phyloP scores from a whole-genome alignment of 2,797 vertebrate species.

The Hippopotamyrus pictus region DNA sequence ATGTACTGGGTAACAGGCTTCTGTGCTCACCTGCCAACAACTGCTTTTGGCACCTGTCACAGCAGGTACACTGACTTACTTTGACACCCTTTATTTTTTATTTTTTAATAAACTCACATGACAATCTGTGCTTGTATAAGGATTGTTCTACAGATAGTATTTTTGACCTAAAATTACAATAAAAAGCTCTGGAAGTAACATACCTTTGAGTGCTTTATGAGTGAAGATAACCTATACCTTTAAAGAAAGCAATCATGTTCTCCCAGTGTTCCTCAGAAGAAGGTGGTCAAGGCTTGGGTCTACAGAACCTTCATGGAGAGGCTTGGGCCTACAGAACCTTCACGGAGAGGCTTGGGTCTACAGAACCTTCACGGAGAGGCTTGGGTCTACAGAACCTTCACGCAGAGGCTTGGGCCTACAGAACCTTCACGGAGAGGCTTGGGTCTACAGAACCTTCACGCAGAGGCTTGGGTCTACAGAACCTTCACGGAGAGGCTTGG shows the following conservation, averaged over 20 bases:
- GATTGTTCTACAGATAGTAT: constrained; percentile 61
- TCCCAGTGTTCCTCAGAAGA: neutral
- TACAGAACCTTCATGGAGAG: neutral
- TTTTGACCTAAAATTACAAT: constrained; percentile 64
- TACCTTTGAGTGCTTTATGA: constrained; percentile 20
- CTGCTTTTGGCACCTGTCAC: neutral
- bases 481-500: neutral
- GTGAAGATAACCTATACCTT: neutral
- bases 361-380: neutral
- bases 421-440: too few species aligned
- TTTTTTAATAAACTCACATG: constrained; percentile 28
- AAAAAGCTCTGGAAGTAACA: constrained; percentile 50
- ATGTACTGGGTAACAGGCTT: neutral
- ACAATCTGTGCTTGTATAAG: constrained; percentile 64
- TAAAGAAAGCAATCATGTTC: neutral
- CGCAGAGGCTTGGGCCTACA: too few species aligned
- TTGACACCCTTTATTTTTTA: constrained; percentile 16
- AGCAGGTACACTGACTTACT: neutral
- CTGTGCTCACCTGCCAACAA: neutral
- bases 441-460: neutral
- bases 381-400: neutral
- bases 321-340: neutral
- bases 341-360: neutral
- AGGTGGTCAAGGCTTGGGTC: neutral
- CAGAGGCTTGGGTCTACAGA: neutral